phyloP scores from a whole-genome alignment of 2,113 vertebrate genomes.

The Thalassarche chlororhynchos region DNA sequence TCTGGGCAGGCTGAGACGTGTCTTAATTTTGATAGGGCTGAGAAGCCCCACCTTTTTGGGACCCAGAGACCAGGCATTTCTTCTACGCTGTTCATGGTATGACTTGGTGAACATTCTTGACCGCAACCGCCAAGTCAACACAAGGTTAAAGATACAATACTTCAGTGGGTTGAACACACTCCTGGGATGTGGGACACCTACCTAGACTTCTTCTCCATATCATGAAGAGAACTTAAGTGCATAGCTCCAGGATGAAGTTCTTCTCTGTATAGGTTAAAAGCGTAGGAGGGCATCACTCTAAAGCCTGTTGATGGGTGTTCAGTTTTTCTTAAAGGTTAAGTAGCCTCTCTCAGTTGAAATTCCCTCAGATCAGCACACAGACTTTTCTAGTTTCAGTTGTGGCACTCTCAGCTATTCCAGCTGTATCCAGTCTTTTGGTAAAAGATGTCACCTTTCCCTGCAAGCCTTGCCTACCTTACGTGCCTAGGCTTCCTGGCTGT shows the following conservation, averaged over 20 bases:
- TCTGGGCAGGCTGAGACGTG: background rate
- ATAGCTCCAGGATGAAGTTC: background rate
- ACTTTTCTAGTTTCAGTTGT: background rate
- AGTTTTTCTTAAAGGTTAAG: background rate
- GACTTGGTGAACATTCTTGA: background rate
- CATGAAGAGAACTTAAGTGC: background rate
- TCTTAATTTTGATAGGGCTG: background rate
- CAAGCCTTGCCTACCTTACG: background rate
- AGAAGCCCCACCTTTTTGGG: background rate
- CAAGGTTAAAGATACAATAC: background rate
- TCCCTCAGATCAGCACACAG: background rate
- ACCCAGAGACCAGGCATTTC: background rate
- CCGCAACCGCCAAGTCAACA: background rate
- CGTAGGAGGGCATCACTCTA: background rate
- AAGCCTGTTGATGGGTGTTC: background rate
- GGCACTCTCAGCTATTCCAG: background rate
- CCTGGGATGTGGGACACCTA: background rate
- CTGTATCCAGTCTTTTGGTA: background rate
- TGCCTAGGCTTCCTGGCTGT: background rate
- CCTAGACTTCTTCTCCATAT: background rate
- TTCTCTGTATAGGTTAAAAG: background rate
- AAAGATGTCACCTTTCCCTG: background rate
- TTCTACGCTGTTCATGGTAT: background rate
- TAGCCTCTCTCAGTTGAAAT: background rate
- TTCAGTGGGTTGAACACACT: background rate